A percentile compares a stretch with the other conserved stretches of the same genome.
These are phyloP conservation scores for Trichonephila inaurata DNA, from an alignment of 1,140 invertebrate genomes.

Conservation along the genomic window DNA sequence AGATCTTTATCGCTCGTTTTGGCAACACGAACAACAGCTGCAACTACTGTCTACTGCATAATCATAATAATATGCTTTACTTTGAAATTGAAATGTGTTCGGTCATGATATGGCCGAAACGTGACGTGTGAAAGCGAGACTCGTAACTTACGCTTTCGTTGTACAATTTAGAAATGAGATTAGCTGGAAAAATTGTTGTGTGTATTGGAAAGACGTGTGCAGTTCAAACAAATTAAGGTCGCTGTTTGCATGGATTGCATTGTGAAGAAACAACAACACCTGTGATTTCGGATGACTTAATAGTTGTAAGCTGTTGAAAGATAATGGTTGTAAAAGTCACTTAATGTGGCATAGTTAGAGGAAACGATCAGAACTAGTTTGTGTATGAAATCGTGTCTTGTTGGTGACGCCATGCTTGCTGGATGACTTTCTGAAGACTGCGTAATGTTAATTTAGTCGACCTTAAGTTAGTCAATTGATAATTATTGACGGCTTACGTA, in stretches of 20 bases:
- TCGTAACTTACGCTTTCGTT: neutral
- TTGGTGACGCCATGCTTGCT: no score
- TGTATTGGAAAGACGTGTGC: neutral
- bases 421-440: no score
- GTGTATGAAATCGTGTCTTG: no score
- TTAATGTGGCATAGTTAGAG: no score
- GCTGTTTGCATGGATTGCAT: neutral
- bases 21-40: neutral
- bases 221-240: constrained; percentile 38
- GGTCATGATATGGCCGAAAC: constrained; percentile 21
- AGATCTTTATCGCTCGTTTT: constrained; percentile 4
- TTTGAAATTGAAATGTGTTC: constrained; percentile 11
- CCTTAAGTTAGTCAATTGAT: no score
- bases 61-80: constrained; percentile 3
- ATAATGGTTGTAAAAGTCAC: neutral
- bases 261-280: neutral
- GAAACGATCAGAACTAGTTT: no score
- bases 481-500: no score
- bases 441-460: no score
- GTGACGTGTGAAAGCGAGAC: constrained; percentile 27
- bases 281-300: neutral
- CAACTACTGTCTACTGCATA: neutral
- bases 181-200: neutral
- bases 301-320: neutral
- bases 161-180: neutral